A percentile compares a stretch with the other conserved stretches of the same genome.
Evolutionary conservation across 2,888 invertebrate species (phyloP).

Genomic region (Xestia ashworthii): DNA sequence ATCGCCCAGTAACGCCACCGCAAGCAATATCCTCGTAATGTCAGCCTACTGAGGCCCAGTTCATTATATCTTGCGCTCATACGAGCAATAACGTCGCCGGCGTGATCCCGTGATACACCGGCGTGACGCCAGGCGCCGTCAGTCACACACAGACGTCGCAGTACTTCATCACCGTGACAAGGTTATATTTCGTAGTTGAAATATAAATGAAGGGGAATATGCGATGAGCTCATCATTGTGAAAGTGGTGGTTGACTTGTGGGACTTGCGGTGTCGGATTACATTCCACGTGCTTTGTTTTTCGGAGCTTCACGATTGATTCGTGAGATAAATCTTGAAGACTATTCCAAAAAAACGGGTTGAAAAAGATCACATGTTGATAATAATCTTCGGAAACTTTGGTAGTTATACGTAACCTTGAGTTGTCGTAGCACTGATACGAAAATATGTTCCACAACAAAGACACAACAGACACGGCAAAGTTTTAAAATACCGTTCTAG

Average conservation of each 20-base stretch:
- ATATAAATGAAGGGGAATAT: constrained; percentile 10
- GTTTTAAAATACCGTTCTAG: constrained; percentile 5
- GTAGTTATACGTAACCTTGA: not conserved
- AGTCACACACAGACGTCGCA: constrained; percentile 23
- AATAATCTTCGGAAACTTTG: not conserved
- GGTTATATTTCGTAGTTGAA: constrained; percentile 26
- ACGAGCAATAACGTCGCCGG: constrained; percentile 24
- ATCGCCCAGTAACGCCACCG: constrained; percentile 14
- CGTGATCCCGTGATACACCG: constrained; percentile 10
- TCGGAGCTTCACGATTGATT: not conserved
- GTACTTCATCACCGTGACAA: constrained; percentile 21
- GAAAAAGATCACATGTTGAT: not conserved
- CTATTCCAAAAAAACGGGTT: not conserved
- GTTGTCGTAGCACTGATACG: not conserved
- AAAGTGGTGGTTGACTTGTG: not conserved
- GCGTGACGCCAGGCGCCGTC: not conserved
- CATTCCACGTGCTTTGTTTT: not conserved
- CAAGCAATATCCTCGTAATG: constrained; percentile 25
- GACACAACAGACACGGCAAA: not conserved
- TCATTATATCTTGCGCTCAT: constrained; percentile 20
- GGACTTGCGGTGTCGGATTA: not conserved
- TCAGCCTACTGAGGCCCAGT: constrained; percentile 29
- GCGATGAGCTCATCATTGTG: constrained; percentile 11
- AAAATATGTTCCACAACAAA: not conserved
- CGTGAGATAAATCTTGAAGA: not conserved